phyloP scores from a whole-genome alignment of 2,888 invertebrate species.

The Lathronympha strigana region DNA sequence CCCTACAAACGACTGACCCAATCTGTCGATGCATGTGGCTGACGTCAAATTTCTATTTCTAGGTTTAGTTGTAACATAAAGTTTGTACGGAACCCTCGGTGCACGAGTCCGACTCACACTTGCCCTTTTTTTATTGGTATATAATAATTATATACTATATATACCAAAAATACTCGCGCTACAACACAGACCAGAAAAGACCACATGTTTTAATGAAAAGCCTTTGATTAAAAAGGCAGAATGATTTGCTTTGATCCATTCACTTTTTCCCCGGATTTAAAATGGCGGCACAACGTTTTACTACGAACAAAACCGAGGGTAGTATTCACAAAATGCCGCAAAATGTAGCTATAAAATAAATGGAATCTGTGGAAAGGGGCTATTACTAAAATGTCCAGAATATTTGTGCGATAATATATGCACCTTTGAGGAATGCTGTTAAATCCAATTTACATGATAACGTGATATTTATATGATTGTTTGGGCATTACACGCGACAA shows the following conservation, averaged over 20 bases:
- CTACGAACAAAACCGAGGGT: neutral
- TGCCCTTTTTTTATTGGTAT: neutral
- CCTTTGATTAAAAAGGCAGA: constrained; percentile 2
- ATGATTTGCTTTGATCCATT: constrained; percentile 8
- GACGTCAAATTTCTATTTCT: too few relatives aligned
- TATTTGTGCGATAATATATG: neutral
- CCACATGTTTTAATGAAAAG: neutral
- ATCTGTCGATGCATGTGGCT: too few relatives aligned
- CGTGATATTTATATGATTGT: too few relatives aligned
- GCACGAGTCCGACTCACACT: too few relatives aligned
- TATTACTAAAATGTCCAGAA: neutral
- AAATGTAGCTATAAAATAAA: neutral
- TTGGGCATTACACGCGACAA: too few relatives aligned
- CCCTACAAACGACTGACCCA: too few relatives aligned
- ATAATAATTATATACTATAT: neutral
- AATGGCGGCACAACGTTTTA: constrained; percentile 1
- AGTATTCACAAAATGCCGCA: neutral
- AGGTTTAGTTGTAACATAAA: too few relatives aligned
- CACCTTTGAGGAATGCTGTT: neutral
- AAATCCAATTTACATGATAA: too few relatives aligned
- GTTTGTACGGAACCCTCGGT: too few relatives aligned
- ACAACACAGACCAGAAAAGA: neutral
- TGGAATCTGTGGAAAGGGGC: neutral
- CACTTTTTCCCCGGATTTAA: neutral
- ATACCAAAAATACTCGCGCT: neutral